Base-by-base conservation (phyloP, 2,888 invertebrate genomes). In the Malthinus flaveolus region DNA sequence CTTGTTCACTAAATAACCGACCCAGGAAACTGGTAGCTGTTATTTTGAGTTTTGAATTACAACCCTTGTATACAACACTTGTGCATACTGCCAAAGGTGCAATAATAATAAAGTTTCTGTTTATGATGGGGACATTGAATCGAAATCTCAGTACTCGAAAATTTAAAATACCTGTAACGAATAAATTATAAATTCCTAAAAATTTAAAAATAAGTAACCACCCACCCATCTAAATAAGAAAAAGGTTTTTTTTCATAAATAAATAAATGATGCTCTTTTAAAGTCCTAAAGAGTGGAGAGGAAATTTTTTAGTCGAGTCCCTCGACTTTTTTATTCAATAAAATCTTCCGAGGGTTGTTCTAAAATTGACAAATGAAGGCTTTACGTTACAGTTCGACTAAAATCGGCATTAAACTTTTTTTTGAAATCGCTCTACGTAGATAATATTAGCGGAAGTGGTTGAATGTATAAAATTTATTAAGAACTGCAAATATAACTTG, bases 31-130 rank as follows among this genome's bases (percentile, higher is more conserved):
- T 51, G 60, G 61, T 56, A 56, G 64, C 62, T 66, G 66, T 66
- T 64, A 65, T 67, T 67, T 66, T 65, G 56, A 65, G 64, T 67
- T 68, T 67, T 68, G 68, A 68, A 66, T 68, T 67, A 68, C 62
- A 65, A 65, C 64, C 66, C 62, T 59, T 62, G 57, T 62, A 59
- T 55, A 54, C 59, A 49, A 49, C 60, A 53, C 62, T 55, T 53
- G 60, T 61, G 61, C 64, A 63, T 61, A 63, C 59, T 59, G 61
- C 65, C 70, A 68, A 66, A 70, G 70, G 68, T 70, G 65, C 70
- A 70, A 65, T 65, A 65, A 61, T 63, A 63, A 68, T 68, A 68
- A 69, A 69, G 65, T 60, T 58, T 61, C 63, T 53, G 58, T 64
- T 62, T 64, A 64, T 59, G 57, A 61, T 54, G 39, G 58, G 61